phyloP scores from a whole-genome alignment of 2,797 vertebrate species.

The Graptemys geographica region DNA sequence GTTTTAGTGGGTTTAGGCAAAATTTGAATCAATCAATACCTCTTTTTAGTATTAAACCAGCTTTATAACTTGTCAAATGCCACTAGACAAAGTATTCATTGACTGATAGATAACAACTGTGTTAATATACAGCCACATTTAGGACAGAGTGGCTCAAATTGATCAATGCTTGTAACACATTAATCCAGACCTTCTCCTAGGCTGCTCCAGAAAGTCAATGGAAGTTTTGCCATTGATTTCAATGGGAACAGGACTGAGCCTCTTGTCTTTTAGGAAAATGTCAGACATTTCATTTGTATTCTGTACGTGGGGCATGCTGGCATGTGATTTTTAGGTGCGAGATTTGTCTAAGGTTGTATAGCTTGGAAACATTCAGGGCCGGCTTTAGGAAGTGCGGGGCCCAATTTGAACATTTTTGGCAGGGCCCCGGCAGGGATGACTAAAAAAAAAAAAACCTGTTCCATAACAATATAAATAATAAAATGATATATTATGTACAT shows the following conservation, averaged over 20 bases:
- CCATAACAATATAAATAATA: too few species aligned
- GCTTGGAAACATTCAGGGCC: not conserved
- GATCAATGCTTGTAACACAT: not conserved
- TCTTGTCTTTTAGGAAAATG: not conserved
- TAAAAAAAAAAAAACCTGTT: too few species aligned
- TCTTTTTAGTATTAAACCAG: not conserved
- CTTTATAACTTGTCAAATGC: not conserved
- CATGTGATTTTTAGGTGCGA: not conserved
- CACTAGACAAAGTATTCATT: not conserved
- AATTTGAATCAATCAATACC: accelerated
- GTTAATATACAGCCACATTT: not conserved
- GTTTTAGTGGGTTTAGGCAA: accelerated
- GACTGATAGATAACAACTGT: not conserved
- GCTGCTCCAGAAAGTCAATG: not conserved
- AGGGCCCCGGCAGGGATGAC: too few species aligned
- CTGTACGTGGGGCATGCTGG: not conserved
- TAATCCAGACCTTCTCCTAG: not conserved
- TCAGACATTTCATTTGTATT: not conserved
- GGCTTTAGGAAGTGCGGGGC: too few species aligned
- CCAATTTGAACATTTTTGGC: too few species aligned
- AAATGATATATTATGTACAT: too few species aligned
- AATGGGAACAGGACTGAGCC: not conserved
- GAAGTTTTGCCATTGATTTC: not conserved
- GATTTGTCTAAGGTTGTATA: not conserved
- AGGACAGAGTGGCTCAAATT: not conserved